phyloP scores from a whole-genome alignment of 2,113 vertebrate genomes.

The Dasyornis broadbenti region DNA sequence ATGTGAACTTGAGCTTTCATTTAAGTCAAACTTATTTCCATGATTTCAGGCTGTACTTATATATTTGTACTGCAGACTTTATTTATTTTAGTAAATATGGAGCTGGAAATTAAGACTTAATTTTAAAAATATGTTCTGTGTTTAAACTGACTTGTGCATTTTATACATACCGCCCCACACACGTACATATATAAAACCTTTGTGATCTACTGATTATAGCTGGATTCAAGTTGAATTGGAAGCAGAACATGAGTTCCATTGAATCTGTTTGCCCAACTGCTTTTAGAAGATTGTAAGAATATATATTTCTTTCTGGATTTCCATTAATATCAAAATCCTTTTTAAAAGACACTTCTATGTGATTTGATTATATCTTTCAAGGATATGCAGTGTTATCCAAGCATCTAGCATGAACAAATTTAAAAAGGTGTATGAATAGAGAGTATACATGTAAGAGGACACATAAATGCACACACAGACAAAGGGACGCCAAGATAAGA shows the following conservation, averaged over 20 bases:
- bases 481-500: neutral
- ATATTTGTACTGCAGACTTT: neutral
- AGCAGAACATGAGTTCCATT: neutral
- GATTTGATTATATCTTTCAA: neutral
- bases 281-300: neutral
- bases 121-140: constrained; percentile 55
- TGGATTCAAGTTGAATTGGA: neutral
- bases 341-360: neutral
- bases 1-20: constrained; percentile 58
- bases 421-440: neutral
- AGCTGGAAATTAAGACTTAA: constrained; percentile 55
- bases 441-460: neutral
- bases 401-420: neutral
- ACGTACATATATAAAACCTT: neutral
- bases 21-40: constrained; percentile 65
- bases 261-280: neutral
- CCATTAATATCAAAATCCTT: neutral
- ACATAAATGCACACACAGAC: neutral
- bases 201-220: constrained; percentile 1
- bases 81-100: constrained; percentile 66
- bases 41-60: constrained; percentile 41
- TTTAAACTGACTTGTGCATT: constrained; percentile 36
- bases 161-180: neutral
- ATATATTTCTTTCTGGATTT: neutral
- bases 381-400: neutral